These are phyloP conservation scores for Crotalus helleri DNA, from an alignment of 2,113 vertebrate species.

Conservation along the genomic window DNA sequence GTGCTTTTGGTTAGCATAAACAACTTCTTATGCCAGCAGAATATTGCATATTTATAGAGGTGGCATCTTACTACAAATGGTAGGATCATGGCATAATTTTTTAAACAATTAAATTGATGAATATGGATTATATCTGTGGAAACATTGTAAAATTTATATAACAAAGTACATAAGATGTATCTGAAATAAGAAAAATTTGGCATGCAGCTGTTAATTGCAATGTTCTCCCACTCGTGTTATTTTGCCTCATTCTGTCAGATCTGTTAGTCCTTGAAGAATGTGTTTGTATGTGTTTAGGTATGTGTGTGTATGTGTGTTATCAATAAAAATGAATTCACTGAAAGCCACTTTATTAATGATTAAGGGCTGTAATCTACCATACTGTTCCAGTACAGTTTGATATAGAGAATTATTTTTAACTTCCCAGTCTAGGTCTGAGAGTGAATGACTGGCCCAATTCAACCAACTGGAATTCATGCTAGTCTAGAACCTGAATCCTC, in stretches of 20 bases:
- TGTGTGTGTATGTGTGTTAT: neutral
- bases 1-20: neutral
- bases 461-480: neutral
- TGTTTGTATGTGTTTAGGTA: neutral
- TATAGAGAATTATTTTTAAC: neutral
- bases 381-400: neutral
- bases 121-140: neutral
- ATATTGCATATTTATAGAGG: neutral
- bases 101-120: neutral
- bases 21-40: neutral
- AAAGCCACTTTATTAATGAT: neutral
- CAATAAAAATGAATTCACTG: neutral
- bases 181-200: neutral
- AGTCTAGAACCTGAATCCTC: neutral
- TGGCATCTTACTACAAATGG: neutral
- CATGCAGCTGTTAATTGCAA: neutral
- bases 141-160: neutral
- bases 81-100: neutral
- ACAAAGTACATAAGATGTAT: neutral
- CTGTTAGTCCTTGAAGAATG: neutral
- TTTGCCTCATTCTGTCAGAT: accelerated
- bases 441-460: neutral
- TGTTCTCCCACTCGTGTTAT: neutral
- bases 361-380: neutral
- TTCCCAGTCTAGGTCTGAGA: neutral